phyloP scores from a whole-genome alignment of 1,140 invertebrate species.

The Plodia interpunctella region DNA sequence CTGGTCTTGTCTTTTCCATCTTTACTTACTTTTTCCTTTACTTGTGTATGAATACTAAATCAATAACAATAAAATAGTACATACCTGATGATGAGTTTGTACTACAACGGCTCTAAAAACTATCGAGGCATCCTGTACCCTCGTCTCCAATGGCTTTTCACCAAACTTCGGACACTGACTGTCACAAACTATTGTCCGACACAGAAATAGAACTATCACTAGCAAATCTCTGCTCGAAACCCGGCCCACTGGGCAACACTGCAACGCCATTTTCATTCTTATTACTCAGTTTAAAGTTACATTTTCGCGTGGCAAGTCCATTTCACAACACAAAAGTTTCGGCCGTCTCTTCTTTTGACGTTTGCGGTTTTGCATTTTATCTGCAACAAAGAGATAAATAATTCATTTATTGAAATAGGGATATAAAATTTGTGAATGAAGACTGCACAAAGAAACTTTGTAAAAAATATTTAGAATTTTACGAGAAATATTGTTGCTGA shows the following conservation, averaged over 20 bases:
- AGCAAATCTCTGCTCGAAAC: constrained; percentile 50
- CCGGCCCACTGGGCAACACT: constrained; percentile 37
- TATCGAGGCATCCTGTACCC: constrained; percentile 68
- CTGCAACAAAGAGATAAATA: constrained; percentile 45
- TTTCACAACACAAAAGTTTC: constrained; percentile 44
- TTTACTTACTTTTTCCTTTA: too few relatives aligned
- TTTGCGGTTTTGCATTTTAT: constrained; percentile 60
- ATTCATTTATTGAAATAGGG: constrained; percentile 1
- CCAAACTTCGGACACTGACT: constrained; percentile 69
- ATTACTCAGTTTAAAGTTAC: constrained; percentile 35
- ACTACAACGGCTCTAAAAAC: constrained; percentile 69
- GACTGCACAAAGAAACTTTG: neutral
- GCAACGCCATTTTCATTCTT: constrained; percentile 50
- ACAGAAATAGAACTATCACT: constrained; percentile 57
- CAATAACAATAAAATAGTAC: constrained; percentile 15
- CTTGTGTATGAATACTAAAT: too few relatives aligned
- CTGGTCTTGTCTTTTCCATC: too few relatives aligned
- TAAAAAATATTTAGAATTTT: too few relatives aligned
- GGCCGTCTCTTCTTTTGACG: constrained; percentile 53
- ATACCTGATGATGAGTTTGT: constrained; percentile 61
- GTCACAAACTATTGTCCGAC: constrained; percentile 69
- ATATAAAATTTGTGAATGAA: neutral
- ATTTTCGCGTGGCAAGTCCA: constrained; percentile 48
- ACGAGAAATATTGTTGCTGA: too few relatives aligned
- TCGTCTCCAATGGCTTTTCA: constrained; percentile 66